phyloP scores from a whole-genome alignment of 2,888 invertebrate genomes.

The Nomada hirtipes region DNA sequence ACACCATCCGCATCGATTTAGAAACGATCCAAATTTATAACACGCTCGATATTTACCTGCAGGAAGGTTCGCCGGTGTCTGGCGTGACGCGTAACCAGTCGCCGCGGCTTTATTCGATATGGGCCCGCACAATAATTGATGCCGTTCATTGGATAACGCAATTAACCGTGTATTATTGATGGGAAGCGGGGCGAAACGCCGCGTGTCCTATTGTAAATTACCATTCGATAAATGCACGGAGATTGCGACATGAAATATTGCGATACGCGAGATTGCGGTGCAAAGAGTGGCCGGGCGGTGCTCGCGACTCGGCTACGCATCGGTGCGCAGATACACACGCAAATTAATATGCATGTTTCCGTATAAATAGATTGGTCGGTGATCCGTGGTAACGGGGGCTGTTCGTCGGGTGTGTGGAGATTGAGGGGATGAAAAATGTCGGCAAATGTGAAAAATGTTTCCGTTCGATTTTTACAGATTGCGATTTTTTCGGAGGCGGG shows the following conservation, averaged over 20 bases:
- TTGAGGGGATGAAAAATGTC: not conserved
- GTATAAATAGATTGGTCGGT: slow-evolving; percentile 5
- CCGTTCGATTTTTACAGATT: too few relatives aligned
- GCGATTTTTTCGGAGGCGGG: too few relatives aligned
- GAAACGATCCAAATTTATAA: slow-evolving; percentile 59
- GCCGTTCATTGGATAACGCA: slow-evolving; percentile 48
- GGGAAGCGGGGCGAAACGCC: slow-evolving; percentile 19
- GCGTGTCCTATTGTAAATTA: slow-evolving; percentile 34
- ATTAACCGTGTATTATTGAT: slow-evolving; percentile 50
- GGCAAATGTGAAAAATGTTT: too few relatives aligned
- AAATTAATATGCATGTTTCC: not conserved
- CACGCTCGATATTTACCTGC: slow-evolving; percentile 48
- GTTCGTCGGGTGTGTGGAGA: not conserved
- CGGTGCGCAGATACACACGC: not conserved
- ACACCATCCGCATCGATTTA: slow-evolving; percentile 60
- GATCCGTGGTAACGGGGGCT: not conserved
- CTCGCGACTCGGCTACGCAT: not conserved
- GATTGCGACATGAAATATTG: slow-evolving; percentile 43
- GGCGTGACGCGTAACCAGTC: slow-evolving; percentile 29
- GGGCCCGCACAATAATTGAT: slow-evolving; percentile 45
- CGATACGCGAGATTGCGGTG: slow-evolving; percentile 13
- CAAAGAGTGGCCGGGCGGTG: not conserved
- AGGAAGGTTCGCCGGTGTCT: slow-evolving; percentile 28
- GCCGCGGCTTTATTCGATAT: slow-evolving; percentile 33
- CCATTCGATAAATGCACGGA: slow-evolving; percentile 30